These are phyloP conservation scores for Furcifer pardalis DNA, from an alignment of 2,797 vertebrate species.

Conservation along the genomic window DNA sequence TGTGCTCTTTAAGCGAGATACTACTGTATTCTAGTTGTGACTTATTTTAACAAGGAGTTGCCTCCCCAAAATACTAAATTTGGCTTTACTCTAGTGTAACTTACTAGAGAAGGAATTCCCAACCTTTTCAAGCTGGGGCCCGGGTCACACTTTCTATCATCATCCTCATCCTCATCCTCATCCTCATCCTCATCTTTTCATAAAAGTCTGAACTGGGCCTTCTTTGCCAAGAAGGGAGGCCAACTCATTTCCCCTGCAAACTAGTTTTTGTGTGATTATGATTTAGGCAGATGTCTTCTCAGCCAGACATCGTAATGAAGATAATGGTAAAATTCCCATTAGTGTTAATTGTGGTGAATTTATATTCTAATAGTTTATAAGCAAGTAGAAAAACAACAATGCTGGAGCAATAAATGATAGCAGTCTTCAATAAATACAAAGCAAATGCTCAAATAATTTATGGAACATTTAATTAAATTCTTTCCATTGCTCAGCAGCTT, in stretches of 20 bases:
- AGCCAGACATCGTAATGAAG: not conserved
- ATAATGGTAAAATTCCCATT: not conserved
- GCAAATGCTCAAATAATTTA: not conserved
- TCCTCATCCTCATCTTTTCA: too few species aligned
- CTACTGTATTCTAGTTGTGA: too few species aligned
- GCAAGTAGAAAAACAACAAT: not conserved
- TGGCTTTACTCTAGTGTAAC: too few species aligned
- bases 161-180: too few species aligned
- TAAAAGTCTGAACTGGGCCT: too few species aligned
- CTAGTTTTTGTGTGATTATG: not conserved
- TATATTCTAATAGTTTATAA: slow-evolving; percentile 8
- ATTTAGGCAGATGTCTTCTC: not conserved
- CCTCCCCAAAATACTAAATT: too few species aligned
- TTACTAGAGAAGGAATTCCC: too few species aligned
- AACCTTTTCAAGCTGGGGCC: too few species aligned
- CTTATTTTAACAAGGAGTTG: too few species aligned
- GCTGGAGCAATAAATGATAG: not conserved
- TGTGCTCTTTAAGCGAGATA: too few species aligned
- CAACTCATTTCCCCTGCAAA: not conserved
- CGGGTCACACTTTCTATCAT: too few species aligned
- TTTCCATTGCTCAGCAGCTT: not conserved
- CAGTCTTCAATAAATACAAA: not conserved
- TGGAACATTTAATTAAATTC: not conserved
- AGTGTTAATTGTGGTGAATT: slow-evolving; percentile 2
- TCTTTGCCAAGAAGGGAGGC: too few species aligned